Evolutionary conservation across 37 sponge, comb jelly and placozoan species (phyloP).

Genomic region (Oscarella lobularis): DNA sequence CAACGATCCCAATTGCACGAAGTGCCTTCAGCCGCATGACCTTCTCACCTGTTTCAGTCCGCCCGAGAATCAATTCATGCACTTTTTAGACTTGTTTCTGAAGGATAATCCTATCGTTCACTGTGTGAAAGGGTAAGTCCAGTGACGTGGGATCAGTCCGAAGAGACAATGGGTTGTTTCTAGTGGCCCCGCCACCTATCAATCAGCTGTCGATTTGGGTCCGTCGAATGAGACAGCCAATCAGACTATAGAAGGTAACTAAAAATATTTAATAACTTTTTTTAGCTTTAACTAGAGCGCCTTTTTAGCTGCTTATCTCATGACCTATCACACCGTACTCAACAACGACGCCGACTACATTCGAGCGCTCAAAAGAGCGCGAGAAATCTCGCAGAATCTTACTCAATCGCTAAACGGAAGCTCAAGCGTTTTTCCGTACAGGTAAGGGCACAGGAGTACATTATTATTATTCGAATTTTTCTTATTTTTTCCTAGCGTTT

Average conservation of each 20-base stretch:
- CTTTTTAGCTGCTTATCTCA: slow-evolving; percentile 71
- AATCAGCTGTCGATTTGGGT: too few relatives aligned
- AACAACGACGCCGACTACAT: slow-evolving; percentile 56
- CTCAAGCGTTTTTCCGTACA: slow-evolving; percentile 28
- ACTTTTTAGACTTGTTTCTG: slow-evolving; percentile 14
- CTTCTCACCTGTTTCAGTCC: slow-evolving; percentile 20
- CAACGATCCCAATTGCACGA: neutral
- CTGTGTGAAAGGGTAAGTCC: slow-evolving; percentile 21
- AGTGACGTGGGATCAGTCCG: too few relatives aligned
- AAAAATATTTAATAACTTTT: too few relatives aligned
- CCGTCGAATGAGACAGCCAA: too few relatives aligned
- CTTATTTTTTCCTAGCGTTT: slow-evolving; percentile 34
- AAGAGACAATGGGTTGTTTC: too few relatives aligned
- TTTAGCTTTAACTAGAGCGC: too few relatives aligned
- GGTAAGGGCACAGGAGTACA: too few relatives aligned
- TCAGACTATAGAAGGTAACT: too few relatives aligned
- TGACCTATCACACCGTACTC: slow-evolving; percentile 88
- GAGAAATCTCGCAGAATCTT: slow-evolving; percentile 41
- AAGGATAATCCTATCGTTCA: slow-evolving; percentile 15
- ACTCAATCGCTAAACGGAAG: slow-evolving; percentile 11
- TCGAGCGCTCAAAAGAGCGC: slow-evolving; percentile 48
- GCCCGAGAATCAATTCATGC: slow-evolving; percentile 16
- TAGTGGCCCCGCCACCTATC: too few relatives aligned
- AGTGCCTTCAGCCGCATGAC: neutral
- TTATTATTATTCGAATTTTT: too few relatives aligned